Evolutionary conservation across 2,113 vertebrate genomes (phyloP).

Genomic region (Asarcornis scutulata): DNA sequence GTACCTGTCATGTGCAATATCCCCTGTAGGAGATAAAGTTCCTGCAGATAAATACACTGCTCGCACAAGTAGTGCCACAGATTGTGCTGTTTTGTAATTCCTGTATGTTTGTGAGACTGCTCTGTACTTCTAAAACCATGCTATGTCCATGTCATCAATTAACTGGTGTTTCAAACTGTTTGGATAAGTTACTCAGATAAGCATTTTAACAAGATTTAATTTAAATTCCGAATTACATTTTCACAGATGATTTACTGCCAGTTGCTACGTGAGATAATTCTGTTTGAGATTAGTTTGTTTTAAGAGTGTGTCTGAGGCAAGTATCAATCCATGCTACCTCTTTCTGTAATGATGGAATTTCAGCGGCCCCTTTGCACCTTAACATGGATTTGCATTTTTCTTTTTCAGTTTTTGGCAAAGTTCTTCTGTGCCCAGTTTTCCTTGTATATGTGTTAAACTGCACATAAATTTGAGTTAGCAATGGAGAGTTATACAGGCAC

Average conservation of each 20-base stretch:
- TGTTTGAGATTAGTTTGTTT: background rate
- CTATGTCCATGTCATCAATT: background rate
- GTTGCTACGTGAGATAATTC: conserved; percentile 3
- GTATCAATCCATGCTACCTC: background rate
- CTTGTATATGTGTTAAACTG: background rate
- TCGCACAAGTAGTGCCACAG: background rate
- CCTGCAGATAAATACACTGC: background rate
- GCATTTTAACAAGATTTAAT: conserved; percentile 34
- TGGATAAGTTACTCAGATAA: background rate
- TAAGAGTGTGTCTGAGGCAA: background rate
- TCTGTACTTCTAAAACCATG: background rate
- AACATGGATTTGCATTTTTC: background rate
- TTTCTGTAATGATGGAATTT: background rate
- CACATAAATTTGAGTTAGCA: background rate
- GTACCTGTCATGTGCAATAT: background rate
- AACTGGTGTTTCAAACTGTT: conserved; percentile 6
- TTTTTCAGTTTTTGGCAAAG: background rate
- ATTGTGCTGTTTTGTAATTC: background rate
- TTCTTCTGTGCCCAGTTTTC: background rate
- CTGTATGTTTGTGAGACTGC: background rate
- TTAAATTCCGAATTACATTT: conserved; percentile 37
- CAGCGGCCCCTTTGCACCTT: background rate
- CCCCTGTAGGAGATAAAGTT: background rate
- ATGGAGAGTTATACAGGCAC: background rate
- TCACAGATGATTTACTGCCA: background rate